Conservation (phyloP, 2,888 invertebrate genomes). For the Diabrotica balteata region DNA sequence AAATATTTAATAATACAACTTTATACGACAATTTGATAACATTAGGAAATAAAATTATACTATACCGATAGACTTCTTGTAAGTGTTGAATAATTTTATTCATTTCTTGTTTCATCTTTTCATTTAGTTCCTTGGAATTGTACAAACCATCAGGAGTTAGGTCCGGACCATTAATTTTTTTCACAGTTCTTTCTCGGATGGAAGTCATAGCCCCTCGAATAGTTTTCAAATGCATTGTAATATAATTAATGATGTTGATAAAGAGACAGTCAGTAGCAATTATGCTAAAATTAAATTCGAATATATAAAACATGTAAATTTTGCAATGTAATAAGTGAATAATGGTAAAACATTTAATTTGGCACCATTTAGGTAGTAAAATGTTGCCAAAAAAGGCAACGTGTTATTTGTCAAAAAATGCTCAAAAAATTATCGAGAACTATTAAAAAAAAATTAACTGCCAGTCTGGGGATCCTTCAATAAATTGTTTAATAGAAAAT, state of each 20-base stretch:
- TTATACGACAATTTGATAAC: too few relatives aligned
- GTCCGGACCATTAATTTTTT: slow-evolving; percentile 14
- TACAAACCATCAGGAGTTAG: slow-evolving; percentile 12
- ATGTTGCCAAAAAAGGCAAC: too few relatives aligned
- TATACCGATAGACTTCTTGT: slow-evolving; percentile 49
- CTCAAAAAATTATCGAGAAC: too few relatives aligned
- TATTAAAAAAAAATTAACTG: too few relatives aligned
- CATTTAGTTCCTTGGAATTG: slow-evolving; percentile 32
- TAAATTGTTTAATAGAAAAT: too few relatives aligned
- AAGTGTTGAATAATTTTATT: slow-evolving; percentile 50
- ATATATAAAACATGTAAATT: not conserved
- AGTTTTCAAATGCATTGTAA: slow-evolving; percentile 49
- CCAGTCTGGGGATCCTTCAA: too few relatives aligned
- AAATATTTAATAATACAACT: too few relatives aligned
- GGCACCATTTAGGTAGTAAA: too few relatives aligned
- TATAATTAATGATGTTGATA: slow-evolving; percentile 54
- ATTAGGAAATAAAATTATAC: too few relatives aligned
- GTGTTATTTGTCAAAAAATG: too few relatives aligned
- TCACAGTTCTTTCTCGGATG: slow-evolving; percentile 38
- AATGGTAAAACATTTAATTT: too few relatives aligned
- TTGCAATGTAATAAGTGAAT: too few relatives aligned
- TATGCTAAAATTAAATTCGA: slow-evolving; percentile 43
- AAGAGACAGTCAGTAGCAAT: slow-evolving; percentile 52
- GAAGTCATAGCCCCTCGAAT: slow-evolving; percentile 53
- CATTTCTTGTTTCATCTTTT: slow-evolving; percentile 47